phyloP scores from a whole-genome alignment of 2,113 vertebrate species.

The Neoarius graeffei region DNA sequence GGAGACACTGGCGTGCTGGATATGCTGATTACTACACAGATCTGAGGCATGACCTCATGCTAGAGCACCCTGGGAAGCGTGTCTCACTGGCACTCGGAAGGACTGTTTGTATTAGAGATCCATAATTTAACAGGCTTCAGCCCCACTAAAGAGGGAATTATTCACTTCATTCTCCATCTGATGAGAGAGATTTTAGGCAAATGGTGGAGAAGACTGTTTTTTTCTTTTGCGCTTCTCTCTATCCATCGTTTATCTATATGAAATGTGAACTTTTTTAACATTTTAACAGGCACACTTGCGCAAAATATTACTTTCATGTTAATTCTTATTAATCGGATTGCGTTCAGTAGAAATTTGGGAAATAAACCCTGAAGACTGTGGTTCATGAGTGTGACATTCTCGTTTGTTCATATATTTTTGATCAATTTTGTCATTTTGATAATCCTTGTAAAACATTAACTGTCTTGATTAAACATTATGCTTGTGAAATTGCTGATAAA shows the following conservation, averaged over 20 bases:
- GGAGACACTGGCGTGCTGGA: background rate
- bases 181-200: background rate
- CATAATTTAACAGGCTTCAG: conserved; percentile 30
- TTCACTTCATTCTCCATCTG: conserved; percentile 37
- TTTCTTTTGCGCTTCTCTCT: background rate
- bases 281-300: background rate
- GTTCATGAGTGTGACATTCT: background rate
- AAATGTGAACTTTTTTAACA: background rate
- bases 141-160: conserved; percentile 47
- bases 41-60: conserved; percentile 23
- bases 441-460: background rate
- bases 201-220: background rate
- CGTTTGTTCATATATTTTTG: background rate
- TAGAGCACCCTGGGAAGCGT: background rate
- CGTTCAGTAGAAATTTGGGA: background rate
- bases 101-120: conserved; percentile 30
- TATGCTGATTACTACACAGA: conserved; percentile 25
- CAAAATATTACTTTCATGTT: background rate
- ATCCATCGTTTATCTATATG: background rate
- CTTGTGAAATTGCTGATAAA: background rate
- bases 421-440: background rate
- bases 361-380: background rate
- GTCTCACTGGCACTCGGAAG: conserved; percentile 15
- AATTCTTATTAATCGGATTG: background rate
- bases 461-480: background rate